phyloP scores from a whole-genome alignment of 2,888 invertebrate genomes.

The Protula sp. region DNA sequence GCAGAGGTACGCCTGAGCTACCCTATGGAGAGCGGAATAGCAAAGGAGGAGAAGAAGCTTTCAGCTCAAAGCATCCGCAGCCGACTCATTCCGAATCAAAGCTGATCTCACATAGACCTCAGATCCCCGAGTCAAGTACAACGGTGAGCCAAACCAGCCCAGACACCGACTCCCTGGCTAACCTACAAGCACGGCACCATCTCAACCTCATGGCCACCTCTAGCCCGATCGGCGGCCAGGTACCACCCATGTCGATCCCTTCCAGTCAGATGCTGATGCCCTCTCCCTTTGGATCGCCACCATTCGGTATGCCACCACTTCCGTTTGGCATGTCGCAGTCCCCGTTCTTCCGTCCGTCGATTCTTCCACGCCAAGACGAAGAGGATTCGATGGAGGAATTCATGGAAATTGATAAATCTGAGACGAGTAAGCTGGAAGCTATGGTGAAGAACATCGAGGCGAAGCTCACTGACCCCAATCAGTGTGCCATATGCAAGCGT shows the following conservation, averaged over 20 bases:
- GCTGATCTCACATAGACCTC: too few relatives aligned
- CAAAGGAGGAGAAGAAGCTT: too few relatives aligned
- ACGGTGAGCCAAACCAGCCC: too few relatives aligned
- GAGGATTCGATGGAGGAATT: slow-evolving; percentile 46
- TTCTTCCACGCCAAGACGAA: slow-evolving; percentile 23
- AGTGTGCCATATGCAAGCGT: slow-evolving; percentile 94
- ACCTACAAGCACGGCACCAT: slow-evolving; percentile 11
- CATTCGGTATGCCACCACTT: background rate
- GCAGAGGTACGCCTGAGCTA: background rate
- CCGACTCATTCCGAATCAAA: too few relatives aligned
- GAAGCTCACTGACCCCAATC: slow-evolving; percentile 74
- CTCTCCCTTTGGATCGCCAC: background rate
- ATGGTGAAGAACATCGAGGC: slow-evolving; percentile 81
- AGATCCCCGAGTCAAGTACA: too few relatives aligned
- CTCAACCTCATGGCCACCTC: slow-evolving; percentile 9
- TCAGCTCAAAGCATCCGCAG: too few relatives aligned
- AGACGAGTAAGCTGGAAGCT: slow-evolving; percentile 92
- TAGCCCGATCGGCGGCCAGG: background rate
- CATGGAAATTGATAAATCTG: slow-evolving; percentile 93
- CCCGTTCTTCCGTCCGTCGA: background rate
- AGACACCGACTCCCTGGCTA: background rate
- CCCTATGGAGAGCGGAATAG: too few relatives aligned
- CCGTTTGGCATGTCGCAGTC: background rate
- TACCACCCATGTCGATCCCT: background rate
- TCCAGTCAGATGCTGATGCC: background rate